phyloP scores from a whole-genome alignment of 2,888 invertebrate species.

The Ochropleura plecta region DNA sequence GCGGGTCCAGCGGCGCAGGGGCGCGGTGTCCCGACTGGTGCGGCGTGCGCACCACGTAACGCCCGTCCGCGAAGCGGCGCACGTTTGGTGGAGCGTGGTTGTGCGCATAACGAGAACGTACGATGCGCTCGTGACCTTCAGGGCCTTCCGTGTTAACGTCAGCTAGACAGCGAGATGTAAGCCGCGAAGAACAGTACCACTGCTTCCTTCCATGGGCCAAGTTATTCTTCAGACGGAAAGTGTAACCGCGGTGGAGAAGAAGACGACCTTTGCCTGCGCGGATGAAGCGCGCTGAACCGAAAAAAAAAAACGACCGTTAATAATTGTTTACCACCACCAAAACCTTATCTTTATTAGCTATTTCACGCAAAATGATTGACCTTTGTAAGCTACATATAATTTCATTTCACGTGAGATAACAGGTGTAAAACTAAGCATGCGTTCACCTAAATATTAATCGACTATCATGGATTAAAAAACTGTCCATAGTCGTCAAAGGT shows the following conservation, averaged over 20 bases:
- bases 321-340: conserved; percentile 34
- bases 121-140: conserved; percentile 88
- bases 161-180: conserved; percentile 87
- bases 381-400: not conserved
- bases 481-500: conserved; percentile 19
- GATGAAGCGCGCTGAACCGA: conserved; percentile 86
- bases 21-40: conserved; percentile 89
- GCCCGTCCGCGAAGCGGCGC: conserved; percentile 87
- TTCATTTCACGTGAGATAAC: conserved; percentile 43
- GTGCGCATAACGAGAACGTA: conserved; percentile 87
- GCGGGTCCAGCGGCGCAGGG: conserved; percentile 86
- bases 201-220: conserved; percentile 89
- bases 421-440: conserved; percentile 47
- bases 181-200: conserved; percentile 88
- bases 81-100: conserved; percentile 89
- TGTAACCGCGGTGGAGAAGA: conserved; percentile 87
- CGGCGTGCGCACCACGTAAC: conserved; percentile 88
- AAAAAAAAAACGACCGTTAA: conserved; percentile 60
- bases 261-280: conserved; percentile 88
- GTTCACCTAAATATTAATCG: conserved; percentile 4
- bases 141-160: conserved; percentile 89
- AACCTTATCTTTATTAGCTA: conserved; percentile 25
- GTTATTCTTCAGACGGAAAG: conserved; percentile 88
- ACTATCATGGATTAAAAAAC: conserved; percentile 10
- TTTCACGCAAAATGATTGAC: conserved; percentile 42